Conservation (phyloP, 2,888 invertebrate species). For the Polyommatus icarus region DNA sequence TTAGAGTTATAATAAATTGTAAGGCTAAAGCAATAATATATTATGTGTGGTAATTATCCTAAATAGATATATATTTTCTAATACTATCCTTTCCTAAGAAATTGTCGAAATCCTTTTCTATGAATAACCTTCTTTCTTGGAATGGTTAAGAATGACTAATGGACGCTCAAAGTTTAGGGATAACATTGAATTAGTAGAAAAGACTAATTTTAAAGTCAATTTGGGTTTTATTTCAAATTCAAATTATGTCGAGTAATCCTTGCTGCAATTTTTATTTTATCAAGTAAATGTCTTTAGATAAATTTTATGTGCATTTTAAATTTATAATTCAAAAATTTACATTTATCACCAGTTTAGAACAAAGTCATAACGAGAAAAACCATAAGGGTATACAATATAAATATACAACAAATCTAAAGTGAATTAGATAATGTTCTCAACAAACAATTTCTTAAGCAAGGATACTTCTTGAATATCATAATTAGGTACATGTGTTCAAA, state of each 20-base stretch:
- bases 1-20: not conserved
- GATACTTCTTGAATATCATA: constrained; percentile 25
- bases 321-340: not conserved
- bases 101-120: not conserved
- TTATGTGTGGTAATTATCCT: constrained; percentile 23
- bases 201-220: constrained; percentile 4
- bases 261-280: not conserved
- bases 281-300: not conserved
- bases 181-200: not conserved
- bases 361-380: not conserved
- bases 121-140: not conserved
- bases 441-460: not conserved
- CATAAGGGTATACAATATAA: not conserved
- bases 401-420: too few species aligned
- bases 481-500: constrained; percentile 44
- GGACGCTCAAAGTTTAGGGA: not conserved
- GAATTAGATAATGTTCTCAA: not conserved
- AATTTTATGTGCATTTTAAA: not conserved
- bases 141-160: not conserved
- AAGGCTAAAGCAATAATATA: constrained; percentile 21
- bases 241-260: not conserved
- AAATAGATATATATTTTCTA: constrained; percentile 24
- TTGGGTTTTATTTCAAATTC: not conserved
- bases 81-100: constrained; percentile 25
- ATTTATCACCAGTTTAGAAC: not conserved